Evolutionary conservation across 2,797 vertebrate species (phyloP).

Genomic region (Paedocypris micromegethes): DNA sequence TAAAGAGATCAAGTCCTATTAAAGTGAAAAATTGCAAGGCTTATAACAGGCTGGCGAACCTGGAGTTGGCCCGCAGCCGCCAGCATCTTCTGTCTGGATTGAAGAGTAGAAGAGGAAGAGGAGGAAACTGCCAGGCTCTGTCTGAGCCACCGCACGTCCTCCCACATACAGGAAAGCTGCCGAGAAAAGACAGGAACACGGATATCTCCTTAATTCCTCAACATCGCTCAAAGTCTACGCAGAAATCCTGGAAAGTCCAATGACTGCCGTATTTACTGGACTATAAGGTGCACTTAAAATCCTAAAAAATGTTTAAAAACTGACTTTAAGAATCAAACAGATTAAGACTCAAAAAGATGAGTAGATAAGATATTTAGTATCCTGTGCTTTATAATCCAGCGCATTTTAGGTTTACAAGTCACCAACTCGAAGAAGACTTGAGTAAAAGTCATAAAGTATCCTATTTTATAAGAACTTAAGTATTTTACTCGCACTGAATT

Average conservation of each 20-base stretch:
- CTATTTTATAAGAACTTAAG: no score
- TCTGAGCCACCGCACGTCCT: slow-evolving; percentile 91
- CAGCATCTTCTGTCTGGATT: slow-evolving; percentile 93
- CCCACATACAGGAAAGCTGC: slow-evolving; percentile 98
- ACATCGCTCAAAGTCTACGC: slow-evolving; percentile 21
- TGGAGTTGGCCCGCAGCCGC: slow-evolving; percentile 87
- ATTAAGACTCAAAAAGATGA: no score
- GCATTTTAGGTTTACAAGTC: no score
- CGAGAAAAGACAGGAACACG: slow-evolving; percentile 40
- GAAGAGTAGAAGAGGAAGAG: slow-evolving; percentile 89
- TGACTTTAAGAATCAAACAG: no score
- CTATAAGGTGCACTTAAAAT: no score
- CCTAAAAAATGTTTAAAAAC: no score
- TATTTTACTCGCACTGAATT: no score
- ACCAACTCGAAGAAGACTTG: no score
- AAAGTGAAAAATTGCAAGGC: slow-evolving; percentile 34
- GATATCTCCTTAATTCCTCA: slow-evolving; percentile 21
- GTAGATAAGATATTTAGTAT: no score
- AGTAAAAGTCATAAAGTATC: no score
- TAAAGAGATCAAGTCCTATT: slow-evolving; percentile 34
- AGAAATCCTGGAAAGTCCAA: slow-evolving; percentile 2
- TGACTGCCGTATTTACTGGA: no score
- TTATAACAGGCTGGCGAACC: slow-evolving; percentile 64
- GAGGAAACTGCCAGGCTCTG: slow-evolving; percentile 84
- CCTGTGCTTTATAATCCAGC: no score